These are phyloP conservation scores for Caenorhabditis virilis DNA, from an alignment of 2,888 invertebrate species.

Conservation along the genomic window DNA sequence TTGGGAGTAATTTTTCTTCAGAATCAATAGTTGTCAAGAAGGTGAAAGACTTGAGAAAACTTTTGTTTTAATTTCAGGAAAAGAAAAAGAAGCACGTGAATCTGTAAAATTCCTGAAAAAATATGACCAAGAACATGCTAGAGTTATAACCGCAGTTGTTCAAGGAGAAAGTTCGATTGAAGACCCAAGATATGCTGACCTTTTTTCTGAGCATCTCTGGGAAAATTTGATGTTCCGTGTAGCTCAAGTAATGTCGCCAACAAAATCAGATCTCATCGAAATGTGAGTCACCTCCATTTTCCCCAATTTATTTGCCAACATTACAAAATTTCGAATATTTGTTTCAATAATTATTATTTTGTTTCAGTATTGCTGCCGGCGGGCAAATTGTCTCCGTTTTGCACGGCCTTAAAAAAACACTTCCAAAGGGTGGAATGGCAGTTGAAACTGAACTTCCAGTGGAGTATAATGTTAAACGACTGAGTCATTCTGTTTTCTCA, in stretches of 20 bases:
- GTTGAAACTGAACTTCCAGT: conserved; percentile 80
- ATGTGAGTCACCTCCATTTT: not conserved
- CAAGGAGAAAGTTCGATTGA: conserved; percentile 9
- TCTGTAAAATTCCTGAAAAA: not conserved
- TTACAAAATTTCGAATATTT: not conserved
- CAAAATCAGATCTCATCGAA: not conserved
- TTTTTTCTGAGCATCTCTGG: conserved; percentile 20
- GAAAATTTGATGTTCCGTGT: conserved; percentile 41
- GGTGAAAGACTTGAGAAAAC: not conserved
- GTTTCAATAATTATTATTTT: not conserved
- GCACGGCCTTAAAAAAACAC: not conserved
- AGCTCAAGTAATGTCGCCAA: conserved; percentile 12
- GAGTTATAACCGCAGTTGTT: conserved; percentile 28
- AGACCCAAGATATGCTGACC: conserved; percentile 16
- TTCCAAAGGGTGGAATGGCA: not conserved
- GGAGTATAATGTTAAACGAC: conserved; percentile 75
- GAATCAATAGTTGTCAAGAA: too few species aligned
- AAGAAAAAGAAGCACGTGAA: conserved; percentile 7
- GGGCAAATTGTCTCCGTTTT: not conserved
- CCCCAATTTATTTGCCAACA: not conserved
- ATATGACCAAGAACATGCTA: too few species aligned
- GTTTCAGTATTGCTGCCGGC: conserved; percentile 2
- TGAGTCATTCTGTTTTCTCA: conserved; percentile 96
- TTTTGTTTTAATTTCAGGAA: conserved; percentile 8
- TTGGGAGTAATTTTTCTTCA: too few species aligned